These are phyloP conservation scores for Acleris laterana DNA, from an alignment of 2,888 invertebrate genomes.

Conservation along the genomic window DNA sequence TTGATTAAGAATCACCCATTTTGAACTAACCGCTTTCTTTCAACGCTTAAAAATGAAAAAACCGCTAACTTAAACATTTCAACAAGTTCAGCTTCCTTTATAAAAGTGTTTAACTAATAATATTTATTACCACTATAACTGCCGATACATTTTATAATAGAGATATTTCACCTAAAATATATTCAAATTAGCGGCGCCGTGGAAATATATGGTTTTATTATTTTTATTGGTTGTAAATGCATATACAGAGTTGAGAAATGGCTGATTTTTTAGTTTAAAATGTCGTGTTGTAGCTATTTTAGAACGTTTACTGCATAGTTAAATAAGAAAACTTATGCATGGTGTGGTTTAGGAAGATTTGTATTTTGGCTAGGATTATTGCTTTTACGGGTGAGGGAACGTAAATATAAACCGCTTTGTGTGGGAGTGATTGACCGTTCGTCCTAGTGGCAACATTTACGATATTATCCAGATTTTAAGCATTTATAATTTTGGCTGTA, in stretches of 20 bases:
- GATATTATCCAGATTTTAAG: too few relatives aligned
- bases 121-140: slow-evolving; percentile 28
- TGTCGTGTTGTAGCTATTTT: slow-evolving; percentile 5
- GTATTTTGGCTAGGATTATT: neutral
- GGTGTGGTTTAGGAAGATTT: neutral
- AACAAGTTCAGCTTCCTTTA: slow-evolving; percentile 5
- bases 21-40: neutral
- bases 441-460: too few relatives aligned
- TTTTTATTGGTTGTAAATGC: slow-evolving; percentile 18
- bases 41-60: slow-evolving; percentile 6
- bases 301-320: neutral
- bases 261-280: slow-evolving; percentile 5
- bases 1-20: neutral
- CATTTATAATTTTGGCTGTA: too few relatives aligned
- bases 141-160: slow-evolving; percentile 26
- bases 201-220: neutral
- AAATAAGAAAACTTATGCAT: neutral
- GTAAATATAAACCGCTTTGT: too few relatives aligned
- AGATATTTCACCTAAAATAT: slow-evolving; percentile 16
- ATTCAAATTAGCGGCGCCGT: slow-evolving; percentile 23
- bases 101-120: slow-evolving; percentile 16
- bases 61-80: slow-evolving; percentile 22
- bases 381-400: too few relatives aligned
- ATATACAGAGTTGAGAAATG: slow-evolving; percentile 18
- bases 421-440: too few relatives aligned